phyloP scores from a whole-genome alignment of 92 coral and sea anemone genomes.

The Scolanthus callimorphus region DNA sequence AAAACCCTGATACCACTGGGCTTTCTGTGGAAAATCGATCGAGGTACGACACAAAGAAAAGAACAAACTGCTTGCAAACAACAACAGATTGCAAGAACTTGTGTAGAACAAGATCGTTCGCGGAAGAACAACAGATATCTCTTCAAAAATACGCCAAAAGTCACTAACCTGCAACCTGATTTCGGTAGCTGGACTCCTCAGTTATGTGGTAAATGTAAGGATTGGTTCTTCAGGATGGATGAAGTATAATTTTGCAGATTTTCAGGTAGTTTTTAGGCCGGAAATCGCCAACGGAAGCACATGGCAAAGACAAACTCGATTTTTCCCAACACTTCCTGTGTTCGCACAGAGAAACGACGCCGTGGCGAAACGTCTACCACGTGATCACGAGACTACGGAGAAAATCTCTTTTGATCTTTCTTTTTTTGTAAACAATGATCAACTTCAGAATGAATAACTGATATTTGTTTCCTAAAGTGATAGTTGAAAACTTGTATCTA shows the following conservation, averaged over 20 bases:
- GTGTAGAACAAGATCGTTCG: not conserved
- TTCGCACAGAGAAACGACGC: conserved; percentile 70
- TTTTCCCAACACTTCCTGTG: conserved; percentile 80
- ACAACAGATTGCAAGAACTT: not conserved
- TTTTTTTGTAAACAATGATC: too few species aligned
- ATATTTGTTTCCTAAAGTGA: too few species aligned
- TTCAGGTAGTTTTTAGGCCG: conserved; percentile 63
- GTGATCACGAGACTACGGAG: conserved; percentile 38
- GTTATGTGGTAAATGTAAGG: conserved; percentile 1
- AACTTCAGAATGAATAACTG: too few species aligned
- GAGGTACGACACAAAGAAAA: too few species aligned
- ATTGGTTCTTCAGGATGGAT: conserved; percentile 1
- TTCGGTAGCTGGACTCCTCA: conserved; percentile 12
- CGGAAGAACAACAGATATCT: not conserved
- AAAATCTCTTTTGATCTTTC: conserved; percentile 2
- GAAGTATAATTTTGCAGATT: conserved; percentile 29
- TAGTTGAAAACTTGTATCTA: too few species aligned
- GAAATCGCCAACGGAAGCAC: conserved; percentile 95
- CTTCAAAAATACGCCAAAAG: not conserved
- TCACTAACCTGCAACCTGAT: conserved; percentile 19
- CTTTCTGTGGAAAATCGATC: too few species aligned
- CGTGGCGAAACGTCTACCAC: conserved; percentile 40
- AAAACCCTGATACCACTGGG: too few species aligned
- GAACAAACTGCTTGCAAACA: conserved; percentile 1
- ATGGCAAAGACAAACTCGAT: conserved; percentile 57